Conservation (phyloP, 2,888 invertebrate species). For the Oeneis ivallda region DNA sequence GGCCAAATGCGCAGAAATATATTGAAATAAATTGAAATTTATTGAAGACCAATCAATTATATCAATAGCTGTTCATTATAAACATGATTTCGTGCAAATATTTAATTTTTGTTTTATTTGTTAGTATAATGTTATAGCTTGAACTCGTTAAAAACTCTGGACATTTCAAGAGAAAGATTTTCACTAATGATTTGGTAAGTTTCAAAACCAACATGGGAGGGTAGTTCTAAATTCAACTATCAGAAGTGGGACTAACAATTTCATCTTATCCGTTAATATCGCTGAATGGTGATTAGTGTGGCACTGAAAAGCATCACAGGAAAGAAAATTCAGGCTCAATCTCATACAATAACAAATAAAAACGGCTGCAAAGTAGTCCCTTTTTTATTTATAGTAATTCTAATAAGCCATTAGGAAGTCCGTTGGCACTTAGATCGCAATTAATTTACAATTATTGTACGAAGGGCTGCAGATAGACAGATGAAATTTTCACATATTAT, state of each 20-base stretch:
- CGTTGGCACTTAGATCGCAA: slow-evolving; percentile 54
- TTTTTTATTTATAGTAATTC: slow-evolving; percentile 69
- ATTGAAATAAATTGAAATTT: no score
- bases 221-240: no score
- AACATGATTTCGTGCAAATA: slow-evolving; percentile 1
- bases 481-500: no score
- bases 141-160: no score
- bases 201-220: no score
- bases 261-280: no score
- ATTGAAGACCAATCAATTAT: no score
- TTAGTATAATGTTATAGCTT: neutral
- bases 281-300: no score
- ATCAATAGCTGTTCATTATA: no score
- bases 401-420: slow-evolving; percentile 57
- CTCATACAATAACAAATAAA: slow-evolving; percentile 13
- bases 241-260: no score
- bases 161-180: neutral
- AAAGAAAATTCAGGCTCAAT: neutral
- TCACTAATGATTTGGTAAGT: neutral
- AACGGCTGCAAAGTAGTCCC: slow-evolving; percentile 42
- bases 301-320: neutral
- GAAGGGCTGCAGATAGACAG: slow-evolving; percentile 69
- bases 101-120: neutral
- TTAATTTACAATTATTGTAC: slow-evolving; percentile 77
- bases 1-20: no score